phyloP scores from a whole-genome alignment of 92 coral and sea anemone species.

The Parazoanthus darwini region DNA sequence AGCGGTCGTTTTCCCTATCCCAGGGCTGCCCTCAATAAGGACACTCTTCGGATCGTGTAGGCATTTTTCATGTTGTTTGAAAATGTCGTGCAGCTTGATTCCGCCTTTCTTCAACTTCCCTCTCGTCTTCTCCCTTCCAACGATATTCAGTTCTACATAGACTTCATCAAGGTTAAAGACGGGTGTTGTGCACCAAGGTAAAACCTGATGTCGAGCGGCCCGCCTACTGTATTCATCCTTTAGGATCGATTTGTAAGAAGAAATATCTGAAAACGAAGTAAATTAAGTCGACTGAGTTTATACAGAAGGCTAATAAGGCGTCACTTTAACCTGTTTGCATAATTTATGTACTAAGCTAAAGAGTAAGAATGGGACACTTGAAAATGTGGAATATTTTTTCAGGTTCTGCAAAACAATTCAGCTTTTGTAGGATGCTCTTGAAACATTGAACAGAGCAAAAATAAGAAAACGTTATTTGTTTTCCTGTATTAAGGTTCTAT shows the following conservation, averaged over 20 bases:
- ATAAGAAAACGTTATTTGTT: too few relatives aligned
- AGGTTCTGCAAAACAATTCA: too few relatives aligned
- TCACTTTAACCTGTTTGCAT: too few relatives aligned
- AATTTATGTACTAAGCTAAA: too few relatives aligned
- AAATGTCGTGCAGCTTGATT: constrained; percentile 29
- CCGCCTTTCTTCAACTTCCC: background rate
- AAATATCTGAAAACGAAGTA: background rate
- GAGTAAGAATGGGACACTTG: too few relatives aligned
- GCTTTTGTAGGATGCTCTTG: too few relatives aligned
- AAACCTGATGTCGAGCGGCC: constrained; percentile 14
- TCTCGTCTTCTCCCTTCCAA: constrained; percentile 20
- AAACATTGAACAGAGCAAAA: too few relatives aligned
- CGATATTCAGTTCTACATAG: background rate
- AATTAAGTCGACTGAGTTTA: background rate
- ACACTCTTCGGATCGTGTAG: constrained; percentile 28
- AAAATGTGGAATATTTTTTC: too few relatives aligned
- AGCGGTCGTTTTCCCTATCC: constrained; percentile 46
- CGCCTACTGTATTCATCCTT: background rate
- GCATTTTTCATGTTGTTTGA: constrained; percentile 28
- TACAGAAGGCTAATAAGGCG: too few relatives aligned
- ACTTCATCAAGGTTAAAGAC: background rate
- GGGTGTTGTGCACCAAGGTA: constrained; percentile 3
- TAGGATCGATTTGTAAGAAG: background rate
- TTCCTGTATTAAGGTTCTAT: too few relatives aligned
- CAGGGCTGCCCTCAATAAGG: constrained; percentile 47